phyloP scores from a whole-genome alignment of 2,113 vertebrate species.

The Macroglossus sobrinus region DNA sequence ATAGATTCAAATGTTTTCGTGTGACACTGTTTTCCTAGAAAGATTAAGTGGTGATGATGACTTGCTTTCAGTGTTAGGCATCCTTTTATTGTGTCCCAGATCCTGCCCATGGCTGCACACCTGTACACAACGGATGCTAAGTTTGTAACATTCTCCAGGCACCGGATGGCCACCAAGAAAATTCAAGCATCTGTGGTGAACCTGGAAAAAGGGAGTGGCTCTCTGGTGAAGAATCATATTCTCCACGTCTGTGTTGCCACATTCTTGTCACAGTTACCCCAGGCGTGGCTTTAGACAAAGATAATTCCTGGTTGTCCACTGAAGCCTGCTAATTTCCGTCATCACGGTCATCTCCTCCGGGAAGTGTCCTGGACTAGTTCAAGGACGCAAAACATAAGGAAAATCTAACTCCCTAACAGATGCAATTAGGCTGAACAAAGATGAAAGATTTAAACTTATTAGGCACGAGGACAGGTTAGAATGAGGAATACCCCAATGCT shows the following conservation, averaged over 20 bases:
- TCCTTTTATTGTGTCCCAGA: not conserved
- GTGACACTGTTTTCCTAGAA: slow-evolving; percentile 76
- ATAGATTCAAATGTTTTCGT: slow-evolving; percentile 64
- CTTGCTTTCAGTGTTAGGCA: not conserved
- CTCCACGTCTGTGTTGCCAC: not conserved
- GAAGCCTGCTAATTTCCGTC: not conserved
- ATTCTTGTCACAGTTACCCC: not conserved
- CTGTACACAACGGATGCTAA: too few species aligned
- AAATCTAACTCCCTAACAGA: not conserved
- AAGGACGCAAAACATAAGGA: not conserved
- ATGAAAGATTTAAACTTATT: not conserved
- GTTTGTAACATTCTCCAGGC: accelerated
- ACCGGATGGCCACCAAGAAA: not conserved
- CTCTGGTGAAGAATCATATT: not conserved
- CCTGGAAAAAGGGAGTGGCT: not conserved
- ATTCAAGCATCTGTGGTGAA: not conserved
- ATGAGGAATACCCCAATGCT: not conserved
- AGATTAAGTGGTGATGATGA: slow-evolving; percentile 48
- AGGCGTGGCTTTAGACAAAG: not conserved
- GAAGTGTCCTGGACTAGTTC: not conserved
- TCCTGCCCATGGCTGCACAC: not conserved
- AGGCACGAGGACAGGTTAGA: not conserved
- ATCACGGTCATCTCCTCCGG: not conserved
- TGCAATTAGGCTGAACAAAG: not conserved
- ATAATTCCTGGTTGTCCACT: not conserved